Conservation (phyloP, 2,113 vertebrate species). For the Paramisgurnus dabryanus region DNA sequence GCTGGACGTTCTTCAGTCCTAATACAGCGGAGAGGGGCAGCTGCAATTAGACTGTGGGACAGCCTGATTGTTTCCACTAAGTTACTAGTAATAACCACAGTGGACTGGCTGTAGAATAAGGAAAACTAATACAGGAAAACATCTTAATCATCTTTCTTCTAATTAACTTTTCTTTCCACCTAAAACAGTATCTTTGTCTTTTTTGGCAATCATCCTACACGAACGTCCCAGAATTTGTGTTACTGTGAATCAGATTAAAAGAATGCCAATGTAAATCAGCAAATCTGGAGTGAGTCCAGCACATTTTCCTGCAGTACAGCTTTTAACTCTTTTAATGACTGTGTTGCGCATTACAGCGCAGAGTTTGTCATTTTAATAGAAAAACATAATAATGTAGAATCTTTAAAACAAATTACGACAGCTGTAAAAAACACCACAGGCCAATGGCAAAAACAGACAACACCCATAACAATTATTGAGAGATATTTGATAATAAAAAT, state of each 20-base stretch:
- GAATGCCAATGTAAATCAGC: slow-evolving; percentile 16
- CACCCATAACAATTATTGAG: slow-evolving; percentile 38
- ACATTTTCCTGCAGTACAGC: slow-evolving; percentile 13
- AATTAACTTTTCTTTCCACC: neutral
- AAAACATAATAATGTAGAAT: slow-evolving; percentile 27
- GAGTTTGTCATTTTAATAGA: slow-evolving; percentile 24
- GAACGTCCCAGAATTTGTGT: neutral
- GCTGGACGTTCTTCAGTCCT: slow-evolving; percentile 42
- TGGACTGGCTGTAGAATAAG: slow-evolving; percentile 12
- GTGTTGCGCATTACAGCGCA: neutral
- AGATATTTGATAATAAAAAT: slow-evolving; percentile 48
- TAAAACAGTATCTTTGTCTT: neutral
- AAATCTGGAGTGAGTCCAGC: neutral
- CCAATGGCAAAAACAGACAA: slow-evolving; percentile 46
- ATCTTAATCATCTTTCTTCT: neutral
- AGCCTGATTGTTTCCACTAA: slow-evolving; percentile 42
- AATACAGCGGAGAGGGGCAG: slow-evolving; percentile 41
- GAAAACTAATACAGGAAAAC: slow-evolving; percentile 34
- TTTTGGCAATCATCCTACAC: slow-evolving; percentile 30
- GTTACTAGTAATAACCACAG: slow-evolving; percentile 35
- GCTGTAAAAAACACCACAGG: neutral
- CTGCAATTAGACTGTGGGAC: slow-evolving; percentile 45
- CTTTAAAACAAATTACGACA: slow-evolving; percentile 26
- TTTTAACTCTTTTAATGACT: neutral
- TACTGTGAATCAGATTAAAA: slow-evolving; percentile 14